Evolutionary conservation across 2,888 invertebrate species (phyloP).

Genomic region (Drosophila ustulata): DNA sequence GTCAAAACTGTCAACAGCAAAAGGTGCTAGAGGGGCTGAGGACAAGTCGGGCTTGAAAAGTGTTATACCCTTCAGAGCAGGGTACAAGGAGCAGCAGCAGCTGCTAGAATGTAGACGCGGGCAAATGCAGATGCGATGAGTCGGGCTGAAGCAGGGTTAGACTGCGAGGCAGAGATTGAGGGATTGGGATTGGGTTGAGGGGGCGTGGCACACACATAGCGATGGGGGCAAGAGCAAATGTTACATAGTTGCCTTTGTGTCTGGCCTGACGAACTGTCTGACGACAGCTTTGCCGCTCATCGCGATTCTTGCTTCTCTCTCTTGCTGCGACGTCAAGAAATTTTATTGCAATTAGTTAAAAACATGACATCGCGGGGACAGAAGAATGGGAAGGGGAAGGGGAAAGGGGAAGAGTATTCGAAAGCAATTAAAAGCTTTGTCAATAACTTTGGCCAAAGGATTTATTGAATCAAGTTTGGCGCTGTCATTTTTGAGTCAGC

Average conservation of each 20-base stretch:
- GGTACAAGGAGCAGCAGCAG: constrained; percentile 1
- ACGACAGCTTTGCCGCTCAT: constrained; percentile 24
- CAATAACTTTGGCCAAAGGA: constrained; percentile 59
- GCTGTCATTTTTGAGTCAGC: constrained; percentile 41
- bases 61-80: background rate
- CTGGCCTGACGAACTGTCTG: constrained; percentile 42
- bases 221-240: background rate
- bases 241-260: constrained; percentile 16
- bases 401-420: constrained; percentile 33
- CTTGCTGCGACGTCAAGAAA: constrained; percentile 20
- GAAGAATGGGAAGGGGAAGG: background rate
- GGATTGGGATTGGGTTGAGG: constrained; percentile 1
- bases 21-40: too few relatives aligned
- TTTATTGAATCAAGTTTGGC: constrained; percentile 64
- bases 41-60: background rate
- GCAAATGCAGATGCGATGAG: constrained; percentile 28
- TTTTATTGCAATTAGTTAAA: constrained; percentile 66
- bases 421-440: constrained; percentile 70
- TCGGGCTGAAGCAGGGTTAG: constrained; percentile 2
- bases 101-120: constrained; percentile 20
- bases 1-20: too few relatives aligned
- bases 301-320: too few relatives aligned
- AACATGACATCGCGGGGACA: constrained; percentile 29
- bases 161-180: constrained; percentile 1
- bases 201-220: background rate